Percentiles rank a stretch among this genome's conserved stretches.
Evolutionary conservation across 2,888 invertebrate genomes (phyloP).

Genomic region (Caradrina clavipalpis): DNA sequence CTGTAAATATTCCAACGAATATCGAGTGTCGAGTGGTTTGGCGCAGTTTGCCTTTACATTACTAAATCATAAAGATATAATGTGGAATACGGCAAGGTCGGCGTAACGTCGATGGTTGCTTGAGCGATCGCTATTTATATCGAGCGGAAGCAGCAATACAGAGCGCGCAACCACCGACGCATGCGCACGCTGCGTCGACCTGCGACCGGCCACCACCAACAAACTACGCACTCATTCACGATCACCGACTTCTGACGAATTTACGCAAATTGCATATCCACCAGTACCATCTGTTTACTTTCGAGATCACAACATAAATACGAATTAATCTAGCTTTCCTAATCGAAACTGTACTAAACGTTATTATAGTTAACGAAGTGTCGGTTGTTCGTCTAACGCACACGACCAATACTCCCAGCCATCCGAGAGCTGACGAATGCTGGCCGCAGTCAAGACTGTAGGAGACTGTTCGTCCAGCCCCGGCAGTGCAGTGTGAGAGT

Average conservation of each 20-base stretch:
- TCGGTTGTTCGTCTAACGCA: not conserved
- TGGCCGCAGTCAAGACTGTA: not conserved
- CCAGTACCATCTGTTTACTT: slow-evolving; percentile 1
- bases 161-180: slow-evolving; percentile 1
- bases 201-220: not conserved
- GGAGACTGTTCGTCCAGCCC: not conserved
- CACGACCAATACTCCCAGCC: not conserved
- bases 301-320: slow-evolving; percentile 42
- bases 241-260: not conserved
- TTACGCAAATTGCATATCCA: slow-evolving; percentile 3
- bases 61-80: slow-evolving; percentile 68
- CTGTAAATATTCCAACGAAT: slow-evolving; percentile 51
- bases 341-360: slow-evolving; percentile 21
- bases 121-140: slow-evolving; percentile 64
- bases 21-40: slow-evolving; percentile 57
- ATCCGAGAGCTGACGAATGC: not conserved
- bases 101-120: slow-evolving; percentile 49
- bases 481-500: not conserved
- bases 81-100: slow-evolving; percentile 63
- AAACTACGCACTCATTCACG: not conserved
- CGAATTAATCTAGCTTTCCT: slow-evolving; percentile 39
- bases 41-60: slow-evolving; percentile 60
- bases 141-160: slow-evolving; percentile 26
- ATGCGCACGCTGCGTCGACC: not conserved
- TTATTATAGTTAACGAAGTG: slow-evolving; percentile 7